Percentiles rank a stretch among this genome's conserved stretches.
phyloP scores from a whole-genome alignment of 30 jellyfish, hydroid and myxozoan genomes.

The Turritopsis dohrnii region DNA sequence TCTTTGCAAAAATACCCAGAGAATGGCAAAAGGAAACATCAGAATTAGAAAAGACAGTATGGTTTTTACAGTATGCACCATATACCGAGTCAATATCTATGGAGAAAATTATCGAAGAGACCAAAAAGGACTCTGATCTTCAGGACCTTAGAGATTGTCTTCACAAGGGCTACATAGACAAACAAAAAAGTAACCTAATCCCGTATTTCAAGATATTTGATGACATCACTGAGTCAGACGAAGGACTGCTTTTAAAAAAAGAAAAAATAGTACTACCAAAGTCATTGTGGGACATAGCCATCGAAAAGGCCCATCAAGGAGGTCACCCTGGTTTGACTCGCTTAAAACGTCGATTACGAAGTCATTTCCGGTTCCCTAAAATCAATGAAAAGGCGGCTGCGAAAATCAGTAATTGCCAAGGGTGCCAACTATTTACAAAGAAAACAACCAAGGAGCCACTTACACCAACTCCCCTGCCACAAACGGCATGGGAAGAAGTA shows the following conservation, averaged over 20 bases:
- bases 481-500: slow-evolving; percentile 49
- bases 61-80: slow-evolving; percentile 47
- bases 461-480: slow-evolving; percentile 12
- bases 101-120: slow-evolving; percentile 25
- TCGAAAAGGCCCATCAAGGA: slow-evolving; percentile 43
- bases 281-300: slow-evolving; percentile 35
- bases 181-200: not conserved
- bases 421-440: slow-evolving; percentile 40
- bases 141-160: not conserved
- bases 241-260: slow-evolving; percentile 32
- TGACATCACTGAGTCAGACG: slow-evolving; percentile 34
- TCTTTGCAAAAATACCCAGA: not conserved
- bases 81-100: slow-evolving; percentile 41
- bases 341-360: slow-evolving; percentile 34
- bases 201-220: not conserved
- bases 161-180: not conserved
- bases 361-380: slow-evolving; percentile 49
- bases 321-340: slow-evolving; percentile 43
- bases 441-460: slow-evolving; percentile 56
- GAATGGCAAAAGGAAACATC: not conserved
- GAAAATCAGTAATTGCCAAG: slow-evolving; percentile 19
- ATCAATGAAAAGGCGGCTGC: slow-evolving; percentile 22
- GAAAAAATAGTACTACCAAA: slow-evolving; percentile 37
- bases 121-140: not conserved
- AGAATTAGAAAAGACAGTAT: slow-evolving; percentile 39